Base-by-base conservation (phyloP, 2,797 vertebrate genomes). In the Clarias pachynema region DNA sequence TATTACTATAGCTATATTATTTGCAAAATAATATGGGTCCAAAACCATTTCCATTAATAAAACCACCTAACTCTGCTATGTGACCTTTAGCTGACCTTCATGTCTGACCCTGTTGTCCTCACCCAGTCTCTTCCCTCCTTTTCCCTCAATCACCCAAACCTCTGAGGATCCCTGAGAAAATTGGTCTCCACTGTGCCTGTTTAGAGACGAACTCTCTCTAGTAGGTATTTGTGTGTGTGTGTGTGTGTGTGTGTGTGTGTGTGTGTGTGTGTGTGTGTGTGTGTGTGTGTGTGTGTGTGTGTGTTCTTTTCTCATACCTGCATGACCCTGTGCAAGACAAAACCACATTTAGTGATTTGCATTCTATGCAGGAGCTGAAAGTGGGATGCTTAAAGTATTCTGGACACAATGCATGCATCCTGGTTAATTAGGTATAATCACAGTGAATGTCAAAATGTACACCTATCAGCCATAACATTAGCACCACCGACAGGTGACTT, bases 131-230 rank as follows among this genome's bases (percentile, higher is more conserved):
- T 90, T 89, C 83, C 72, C 79, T 86, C 86, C 85, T 72, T 88
- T 65, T 81, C 83, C 87, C 24, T 60, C 59, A 49, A 49, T 49
- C 65, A 59, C 72, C 29, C 66, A 79, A 73, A 78, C 87, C 69
- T 83, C 63, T 84, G 91, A 94, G 92, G 83, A 90, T 82, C 91
- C 88, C 89, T 22, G 94, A 91, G 90, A 72, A 83, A 68, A 84
- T 59, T 84, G 81, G 49, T 86, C 70, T 88, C 72, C 86, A 84
- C 62, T 86, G 62, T 86, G 81, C 84, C 60, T 86, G 78, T 37
- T 37, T 82, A 84, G 80, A 89, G 86, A 63, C 85, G 86, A 77
- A 78, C 65, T 79, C 85, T 69, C 29, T 86, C 70, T 88, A 80
- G 87, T 89, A 91, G 83, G 87, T 89, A 93, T 92, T 93, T 89